Percentiles rank a stretch among this genome's conserved stretches.
Conservation (phyloP, 1,140 invertebrate genomes). For the Diuraphis noxia region DNA sequence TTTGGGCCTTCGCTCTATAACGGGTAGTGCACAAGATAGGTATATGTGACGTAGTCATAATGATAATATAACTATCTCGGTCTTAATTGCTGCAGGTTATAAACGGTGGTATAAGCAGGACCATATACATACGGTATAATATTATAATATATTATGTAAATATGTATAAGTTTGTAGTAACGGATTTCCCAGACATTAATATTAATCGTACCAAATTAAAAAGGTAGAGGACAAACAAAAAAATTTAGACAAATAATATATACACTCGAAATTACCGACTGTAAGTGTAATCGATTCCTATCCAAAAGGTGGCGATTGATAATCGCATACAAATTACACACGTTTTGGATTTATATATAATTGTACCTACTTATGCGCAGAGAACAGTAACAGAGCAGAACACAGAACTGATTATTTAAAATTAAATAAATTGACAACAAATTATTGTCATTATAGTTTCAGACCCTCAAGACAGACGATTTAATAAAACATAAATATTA, state of each 20-base stretch:
- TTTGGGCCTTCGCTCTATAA: neutral
- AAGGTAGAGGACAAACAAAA: neutral
- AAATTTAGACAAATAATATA: neutral
- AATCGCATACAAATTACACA: neutral
- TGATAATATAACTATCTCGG: neutral
- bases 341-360: neutral
- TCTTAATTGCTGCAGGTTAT: neutral
- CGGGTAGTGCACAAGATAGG: neutral
- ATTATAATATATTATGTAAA: neutral
- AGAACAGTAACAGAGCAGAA: neutral
- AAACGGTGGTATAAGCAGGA: neutral
- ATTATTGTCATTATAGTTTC: too few relatives aligned
- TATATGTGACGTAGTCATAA: neutral
- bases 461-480: neutral
- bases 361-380: fast-evolving
- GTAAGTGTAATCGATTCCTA: neutral
- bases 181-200: neutral
- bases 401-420: neutral
- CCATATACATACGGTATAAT: neutral
- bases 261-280: neutral
- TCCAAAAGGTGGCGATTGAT: neutral
- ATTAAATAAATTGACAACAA: neutral
- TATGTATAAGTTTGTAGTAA: neutral
- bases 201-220: neutral
- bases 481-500: neutral